phyloP scores from a whole-genome alignment of 2,888 invertebrate genomes.

The Rotaria sp. region DNA sequence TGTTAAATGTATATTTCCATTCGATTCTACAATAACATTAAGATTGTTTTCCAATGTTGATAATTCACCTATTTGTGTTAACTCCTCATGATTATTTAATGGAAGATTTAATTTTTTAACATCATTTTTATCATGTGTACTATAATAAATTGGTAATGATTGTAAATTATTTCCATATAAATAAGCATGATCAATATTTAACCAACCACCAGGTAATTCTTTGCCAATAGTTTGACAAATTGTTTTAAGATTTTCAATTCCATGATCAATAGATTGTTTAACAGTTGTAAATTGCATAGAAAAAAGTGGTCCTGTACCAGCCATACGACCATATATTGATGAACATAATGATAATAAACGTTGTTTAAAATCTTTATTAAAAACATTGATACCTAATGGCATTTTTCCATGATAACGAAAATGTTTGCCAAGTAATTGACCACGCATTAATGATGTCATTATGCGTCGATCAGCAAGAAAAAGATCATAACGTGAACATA shows the following conservation, averaged over 20 bases:
- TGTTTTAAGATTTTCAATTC: neutral
- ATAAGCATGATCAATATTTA: conserved; percentile 24
- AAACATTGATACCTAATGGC: conserved; percentile 21
- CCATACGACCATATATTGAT: conserved; percentile 9
- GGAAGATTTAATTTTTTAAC: conserved; percentile 2
- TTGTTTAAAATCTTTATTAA: conserved; percentile 28
- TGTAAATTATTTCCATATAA: conserved; percentile 22
- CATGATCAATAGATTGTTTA: conserved; percentile 13
- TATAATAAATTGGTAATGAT: conserved; percentile 28
- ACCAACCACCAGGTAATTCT: conserved; percentile 23
- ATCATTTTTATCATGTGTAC: conserved; percentile 14
- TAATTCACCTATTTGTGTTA: conserved; percentile 10
- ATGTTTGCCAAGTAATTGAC: conserved; percentile 25
- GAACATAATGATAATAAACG: neutral
- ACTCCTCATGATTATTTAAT: neutral
- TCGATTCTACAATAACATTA: conserved; percentile 9
- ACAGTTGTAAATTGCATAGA: conserved; percentile 25
- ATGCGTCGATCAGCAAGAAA: conserved; percentile 65
- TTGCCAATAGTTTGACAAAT: neutral
- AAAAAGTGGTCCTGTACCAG: conserved; percentile 14
- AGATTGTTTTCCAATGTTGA: neutral
- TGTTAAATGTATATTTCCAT: neutral
- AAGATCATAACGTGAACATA: conserved; percentile 70
- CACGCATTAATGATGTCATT: conserved; percentile 7
- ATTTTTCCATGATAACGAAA: conserved; percentile 21